phyloP scores from a whole-genome alignment of 1,140 invertebrate genomes.

The Drosophila chauvacae region DNA sequence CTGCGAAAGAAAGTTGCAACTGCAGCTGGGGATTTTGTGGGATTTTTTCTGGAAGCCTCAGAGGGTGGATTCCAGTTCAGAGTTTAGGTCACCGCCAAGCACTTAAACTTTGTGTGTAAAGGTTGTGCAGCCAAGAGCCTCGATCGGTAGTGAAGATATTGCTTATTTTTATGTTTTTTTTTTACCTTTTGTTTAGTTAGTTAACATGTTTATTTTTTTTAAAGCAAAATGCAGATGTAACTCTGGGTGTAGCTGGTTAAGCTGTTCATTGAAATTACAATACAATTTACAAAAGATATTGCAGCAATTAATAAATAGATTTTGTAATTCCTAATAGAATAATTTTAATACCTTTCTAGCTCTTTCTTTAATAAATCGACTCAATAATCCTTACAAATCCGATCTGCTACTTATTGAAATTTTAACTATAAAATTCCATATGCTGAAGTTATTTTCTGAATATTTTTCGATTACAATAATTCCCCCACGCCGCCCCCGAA shows the following conservation, averaged over 20 bases:
- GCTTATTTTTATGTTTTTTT: not conserved
- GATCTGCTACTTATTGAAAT: too few relatives aligned
- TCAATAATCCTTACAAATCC: not conserved
- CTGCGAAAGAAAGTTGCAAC: slow-evolving; percentile 51
- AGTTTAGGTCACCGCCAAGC: slow-evolving; percentile 43
- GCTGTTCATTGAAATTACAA: not conserved
- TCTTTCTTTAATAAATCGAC: not conserved
- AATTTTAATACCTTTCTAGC: not conserved
- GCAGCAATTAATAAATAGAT: not conserved
- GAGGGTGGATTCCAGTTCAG: slow-evolving; percentile 50
- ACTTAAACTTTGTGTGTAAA: slow-evolving; percentile 46
- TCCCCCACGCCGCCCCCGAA: slow-evolving; percentile 5
- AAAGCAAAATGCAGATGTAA: not conserved
- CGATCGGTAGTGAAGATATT: slow-evolving; percentile 19
- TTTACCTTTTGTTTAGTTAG: not conserved
- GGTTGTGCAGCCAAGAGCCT: slow-evolving; percentile 11
- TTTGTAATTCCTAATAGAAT: not conserved
- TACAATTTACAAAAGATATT: not conserved
- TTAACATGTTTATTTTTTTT: not conserved
- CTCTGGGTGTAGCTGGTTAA: not conserved
- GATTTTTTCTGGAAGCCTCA: slow-evolving; percentile 22
- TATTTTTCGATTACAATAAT: slow-evolving; percentile 8
- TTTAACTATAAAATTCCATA: not conserved
- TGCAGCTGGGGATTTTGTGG: slow-evolving; percentile 25
- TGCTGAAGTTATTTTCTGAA: not conserved